phyloP scores from a whole-genome alignment of 2,113 vertebrate species.

The Andinoacara biseriatus region DNA sequence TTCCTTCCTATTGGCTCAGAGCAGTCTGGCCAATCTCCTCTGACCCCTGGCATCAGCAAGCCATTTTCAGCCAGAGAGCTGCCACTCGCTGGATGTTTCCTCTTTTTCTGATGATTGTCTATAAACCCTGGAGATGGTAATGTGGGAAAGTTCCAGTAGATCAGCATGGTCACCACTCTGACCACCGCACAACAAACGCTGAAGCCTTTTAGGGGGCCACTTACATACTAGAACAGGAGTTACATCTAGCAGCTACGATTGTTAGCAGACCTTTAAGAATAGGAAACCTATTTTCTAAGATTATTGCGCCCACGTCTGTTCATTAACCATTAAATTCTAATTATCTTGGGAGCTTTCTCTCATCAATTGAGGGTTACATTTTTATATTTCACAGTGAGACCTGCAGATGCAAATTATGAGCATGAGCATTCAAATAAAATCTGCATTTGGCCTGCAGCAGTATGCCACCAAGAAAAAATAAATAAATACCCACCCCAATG shows the following conservation, averaged over 20 bases:
- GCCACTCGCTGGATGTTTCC: neutral
- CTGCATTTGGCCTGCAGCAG: neutral
- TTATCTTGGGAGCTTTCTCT: neutral
- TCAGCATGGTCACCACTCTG: neutral
- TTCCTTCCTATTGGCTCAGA: neutral
- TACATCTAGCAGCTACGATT: neutral
- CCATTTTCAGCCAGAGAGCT: neutral
- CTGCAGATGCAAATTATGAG: neutral
- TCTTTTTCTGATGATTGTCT: neutral
- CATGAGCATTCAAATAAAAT: neutral
- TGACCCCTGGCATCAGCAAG: too few relatives aligned
- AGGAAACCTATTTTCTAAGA: neutral
- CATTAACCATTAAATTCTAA: neutral
- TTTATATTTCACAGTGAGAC: neutral
- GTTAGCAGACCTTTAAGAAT: neutral
- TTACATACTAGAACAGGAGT: neutral
- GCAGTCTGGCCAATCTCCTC: neutral
- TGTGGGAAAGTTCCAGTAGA: neutral
- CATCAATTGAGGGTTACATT: neutral
- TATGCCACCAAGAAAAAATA: neutral
- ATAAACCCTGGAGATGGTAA: neutral
- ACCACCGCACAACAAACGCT: neutral
- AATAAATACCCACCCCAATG: neutral
- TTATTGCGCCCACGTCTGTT: neutral
- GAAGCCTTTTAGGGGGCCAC: neutral